phyloP scores from a whole-genome alignment of 2,113 vertebrate species.

The Corydoras sp. region DNA sequence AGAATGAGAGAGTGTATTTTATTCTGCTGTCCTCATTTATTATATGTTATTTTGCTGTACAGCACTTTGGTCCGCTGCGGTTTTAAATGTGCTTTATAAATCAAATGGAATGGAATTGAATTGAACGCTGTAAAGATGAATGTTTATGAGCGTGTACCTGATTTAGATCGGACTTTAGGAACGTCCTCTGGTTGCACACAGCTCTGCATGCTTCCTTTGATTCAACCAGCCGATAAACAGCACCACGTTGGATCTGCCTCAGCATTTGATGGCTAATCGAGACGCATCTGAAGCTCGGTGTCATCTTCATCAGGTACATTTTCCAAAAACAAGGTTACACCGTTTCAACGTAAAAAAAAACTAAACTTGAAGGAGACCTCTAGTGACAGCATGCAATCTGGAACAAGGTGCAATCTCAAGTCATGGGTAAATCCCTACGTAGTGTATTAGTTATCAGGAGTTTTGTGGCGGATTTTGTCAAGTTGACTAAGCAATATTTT shows the following conservation, averaged over 20 bases:
- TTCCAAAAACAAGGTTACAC: background rate
- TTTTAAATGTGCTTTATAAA: no score
- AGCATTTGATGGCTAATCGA: slow-evolving; percentile 14
- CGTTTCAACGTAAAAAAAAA: background rate
- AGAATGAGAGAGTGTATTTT: no score
- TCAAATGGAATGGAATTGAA: no score
- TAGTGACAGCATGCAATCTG: background rate
- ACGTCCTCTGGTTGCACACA: slow-evolving; percentile 18
- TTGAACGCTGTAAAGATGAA: no score
- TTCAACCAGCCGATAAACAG: background rate
- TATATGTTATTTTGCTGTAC: no score
- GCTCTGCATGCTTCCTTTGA: background rate
- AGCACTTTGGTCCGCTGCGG: no score
- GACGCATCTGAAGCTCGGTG: background rate
- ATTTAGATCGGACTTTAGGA: slow-evolving; percentile 6
- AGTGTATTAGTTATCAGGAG: background rate
- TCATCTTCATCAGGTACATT: slow-evolving; percentile 21
- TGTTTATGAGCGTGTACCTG: slow-evolving; percentile 25
- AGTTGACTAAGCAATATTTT: no score
- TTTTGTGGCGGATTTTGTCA: no score
- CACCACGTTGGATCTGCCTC: background rate
- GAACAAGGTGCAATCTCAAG: background rate
- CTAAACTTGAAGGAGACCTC: background rate
- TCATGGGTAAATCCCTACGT: background rate
- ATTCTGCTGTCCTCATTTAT: no score